Conservation (phyloP, 37 sponge, comb jelly and placozoan species). For the Theonella swinhoei region DNA sequence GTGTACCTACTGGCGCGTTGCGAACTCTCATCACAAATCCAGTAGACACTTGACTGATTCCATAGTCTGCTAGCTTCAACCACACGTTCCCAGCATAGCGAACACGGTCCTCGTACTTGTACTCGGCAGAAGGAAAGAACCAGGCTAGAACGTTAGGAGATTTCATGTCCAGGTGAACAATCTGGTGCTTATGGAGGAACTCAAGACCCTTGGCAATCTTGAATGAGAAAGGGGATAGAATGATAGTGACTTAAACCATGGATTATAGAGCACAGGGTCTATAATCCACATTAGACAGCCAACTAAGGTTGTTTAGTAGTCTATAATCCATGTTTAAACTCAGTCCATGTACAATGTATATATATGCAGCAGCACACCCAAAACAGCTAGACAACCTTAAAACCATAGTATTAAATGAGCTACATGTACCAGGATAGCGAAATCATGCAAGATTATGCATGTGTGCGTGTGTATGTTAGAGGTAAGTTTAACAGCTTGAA, state of each 20-base stretch:
- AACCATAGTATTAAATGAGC: too few species aligned
- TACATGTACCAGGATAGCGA: too few species aligned
- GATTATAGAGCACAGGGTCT: too few species aligned
- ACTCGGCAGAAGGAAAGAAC: constrained; percentile 68
- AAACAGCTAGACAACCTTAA: too few species aligned
- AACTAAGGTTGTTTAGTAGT: too few species aligned
- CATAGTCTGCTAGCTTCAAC: constrained; percentile 85
- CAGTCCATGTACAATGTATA: not conserved
- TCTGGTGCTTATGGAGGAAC: constrained; percentile 80
- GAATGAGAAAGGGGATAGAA: not conserved
- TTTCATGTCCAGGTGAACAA: constrained; percentile 91
- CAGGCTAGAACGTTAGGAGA: constrained; percentile 88
- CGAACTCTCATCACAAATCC: constrained; percentile 52
- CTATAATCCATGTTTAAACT: too few species aligned
- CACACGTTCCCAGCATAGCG: constrained; percentile 61
- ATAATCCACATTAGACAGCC: too few species aligned
- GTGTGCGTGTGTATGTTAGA: too few species aligned
- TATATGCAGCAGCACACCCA: not conserved
- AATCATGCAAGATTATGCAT: too few species aligned
- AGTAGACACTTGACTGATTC: constrained; percentile 70
- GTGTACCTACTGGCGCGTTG: constrained; percentile 72
- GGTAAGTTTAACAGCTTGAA: too few species aligned
- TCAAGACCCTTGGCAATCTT: constrained; percentile 78
- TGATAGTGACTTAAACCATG: not conserved
- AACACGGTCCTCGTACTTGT: constrained; percentile 16